Evolutionary conservation across 2,888 invertebrate species (phyloP), one percentile per base, ranked within the genome.

Genomic region (Electrophaes corylata): DNA sequence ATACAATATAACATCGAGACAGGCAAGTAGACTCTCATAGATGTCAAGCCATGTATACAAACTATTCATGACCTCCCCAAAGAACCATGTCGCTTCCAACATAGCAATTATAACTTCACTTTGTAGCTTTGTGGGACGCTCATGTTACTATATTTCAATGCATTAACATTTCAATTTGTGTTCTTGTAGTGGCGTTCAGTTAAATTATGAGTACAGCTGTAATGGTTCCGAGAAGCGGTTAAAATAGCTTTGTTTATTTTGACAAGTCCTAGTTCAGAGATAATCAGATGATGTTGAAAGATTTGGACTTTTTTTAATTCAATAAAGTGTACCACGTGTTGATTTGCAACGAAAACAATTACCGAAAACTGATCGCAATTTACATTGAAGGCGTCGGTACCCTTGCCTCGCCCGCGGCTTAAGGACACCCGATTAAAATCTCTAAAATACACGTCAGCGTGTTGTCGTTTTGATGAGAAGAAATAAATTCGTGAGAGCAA

Each of bases 381-480:
- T 88, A 82, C 91, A 89, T 88, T 84, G 82, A 77, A 81, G 82
- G 76, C 65, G 73, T 37, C 41, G 29, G 64, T 69, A 68, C 69
- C 60, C 52, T 49, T 53, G 51, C 49, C 37, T 49, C 64, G 69
- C 72, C 67, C 47, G 66, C 66, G 71, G 72, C 67, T 70, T 69
- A 69, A 72, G 75, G 72, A 70, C 73, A 61, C 70, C 75, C 86
- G 85, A 88, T 88, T 88, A 89, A 88, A 89, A 86, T 83, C 85
- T 85, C 86, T 81, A 86, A 88, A 90, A 89, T 88, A 86, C 83
- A 86, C 86, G 86, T 87, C 89, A 86, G 79, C 86, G 88, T 88
- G 90, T 89, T 91, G 91, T 89, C 91, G 83, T 89, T 88, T 87
- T 88, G 88, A 90, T 86, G 89, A 89, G 87, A 83, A 83, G 84